These are phyloP conservation scores for Scylla paramamosain DNA, from an alignment of 1,140 invertebrate species.

Conservation along the genomic window DNA sequence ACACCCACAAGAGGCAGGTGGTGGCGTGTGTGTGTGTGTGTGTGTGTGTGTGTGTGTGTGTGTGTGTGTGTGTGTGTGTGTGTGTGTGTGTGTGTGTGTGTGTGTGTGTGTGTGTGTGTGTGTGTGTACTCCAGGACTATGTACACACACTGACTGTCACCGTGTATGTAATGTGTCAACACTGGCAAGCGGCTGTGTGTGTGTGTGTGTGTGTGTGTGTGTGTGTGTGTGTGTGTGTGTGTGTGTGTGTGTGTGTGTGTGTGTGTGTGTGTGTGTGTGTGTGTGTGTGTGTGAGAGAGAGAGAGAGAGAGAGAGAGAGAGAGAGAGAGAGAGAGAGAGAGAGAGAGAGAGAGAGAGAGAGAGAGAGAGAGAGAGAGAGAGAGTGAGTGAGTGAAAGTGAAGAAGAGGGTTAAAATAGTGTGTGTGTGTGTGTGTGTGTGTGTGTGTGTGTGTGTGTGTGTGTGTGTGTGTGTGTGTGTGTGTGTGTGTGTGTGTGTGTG, in stretches of 20 bases:
- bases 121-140: conserved; percentile 22
- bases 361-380: too few species aligned
- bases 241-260: conserved; percentile 43
- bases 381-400: too few species aligned
- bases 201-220: conserved; percentile 33
- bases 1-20: neutral
- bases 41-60: conserved; percentile 40
- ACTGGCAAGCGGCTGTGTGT: conserved; percentile 15
- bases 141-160: conserved; percentile 19
- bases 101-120: conserved; percentile 39
- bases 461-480: conserved; percentile 40
- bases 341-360: too few species aligned
- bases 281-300: too few species aligned
- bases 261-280: neutral
- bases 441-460: conserved; percentile 38
- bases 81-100: conserved; percentile 45
- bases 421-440: neutral
- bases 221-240: conserved; percentile 43
- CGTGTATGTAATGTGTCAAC: conserved; percentile 1
- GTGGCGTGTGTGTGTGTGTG: neutral
- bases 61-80: conserved; percentile 43
- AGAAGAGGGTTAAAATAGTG: too few species aligned
- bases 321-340: too few species aligned
- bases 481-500: conserved; percentile 48
- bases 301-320: too few species aligned